Percentiles rank a stretch among this genome's conserved stretches.
These are phyloP conservation scores for Leptarthrus brevirostris DNA, from an alignment of 2,888 invertebrate species.

Conservation along the genomic window DNA sequence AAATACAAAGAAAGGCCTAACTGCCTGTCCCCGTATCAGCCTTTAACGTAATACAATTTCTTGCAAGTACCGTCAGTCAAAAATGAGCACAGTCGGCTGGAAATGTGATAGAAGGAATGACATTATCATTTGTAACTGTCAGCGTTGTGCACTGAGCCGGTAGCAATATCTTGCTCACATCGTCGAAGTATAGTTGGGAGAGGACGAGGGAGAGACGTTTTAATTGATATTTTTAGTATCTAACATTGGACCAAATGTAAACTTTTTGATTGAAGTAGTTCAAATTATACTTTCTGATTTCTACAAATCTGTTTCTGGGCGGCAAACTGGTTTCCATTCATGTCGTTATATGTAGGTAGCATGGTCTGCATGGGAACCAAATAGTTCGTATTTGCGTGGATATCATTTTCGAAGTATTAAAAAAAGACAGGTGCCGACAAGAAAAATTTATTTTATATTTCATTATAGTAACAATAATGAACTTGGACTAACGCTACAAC, in stretches of 20 bases:
- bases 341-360: too few relatives aligned
- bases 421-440: too few relatives aligned
- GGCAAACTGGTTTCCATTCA: too few relatives aligned
- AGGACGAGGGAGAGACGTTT: neutral
- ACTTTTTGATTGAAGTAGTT: too few relatives aligned
- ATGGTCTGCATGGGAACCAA: too few relatives aligned
- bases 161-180: neutral
- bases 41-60: constrained; percentile 8
- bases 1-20: neutral
- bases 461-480: too few relatives aligned
- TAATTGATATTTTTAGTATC: constrained; percentile 35
- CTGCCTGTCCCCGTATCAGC: neutral
- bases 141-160: constrained; percentile 19
- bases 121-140: constrained; percentile 55
- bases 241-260: neutral
- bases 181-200: neutral
- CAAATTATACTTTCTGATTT: neutral
- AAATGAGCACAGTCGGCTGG: constrained; percentile 52
- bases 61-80: constrained; percentile 12
- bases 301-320: constrained; percentile 25
- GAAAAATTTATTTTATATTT: too few relatives aligned
- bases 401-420: too few relatives aligned
- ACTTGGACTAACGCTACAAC: too few relatives aligned
- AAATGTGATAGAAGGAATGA: constrained; percentile 53
- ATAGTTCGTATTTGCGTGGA: too few relatives aligned